phyloP scores from a whole-genome alignment of 1,140 invertebrate species.

The Rhizoglyphus robini region DNA sequence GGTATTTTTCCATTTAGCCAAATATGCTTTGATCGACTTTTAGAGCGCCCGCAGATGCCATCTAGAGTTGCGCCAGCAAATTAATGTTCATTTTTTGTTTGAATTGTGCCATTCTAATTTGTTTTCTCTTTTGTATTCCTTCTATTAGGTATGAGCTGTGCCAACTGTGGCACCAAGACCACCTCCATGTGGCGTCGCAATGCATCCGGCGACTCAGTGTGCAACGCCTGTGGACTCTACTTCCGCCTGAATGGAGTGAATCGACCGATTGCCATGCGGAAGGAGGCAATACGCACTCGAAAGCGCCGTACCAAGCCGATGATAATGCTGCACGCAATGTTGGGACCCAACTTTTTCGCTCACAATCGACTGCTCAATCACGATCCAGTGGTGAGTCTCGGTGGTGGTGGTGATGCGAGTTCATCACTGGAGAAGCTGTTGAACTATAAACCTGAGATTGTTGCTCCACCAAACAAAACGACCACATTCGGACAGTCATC shows the following conservation, averaged over 20 bases:
- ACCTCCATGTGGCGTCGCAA: slow-evolving; percentile 19
- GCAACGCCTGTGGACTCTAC: slow-evolving; percentile 19
- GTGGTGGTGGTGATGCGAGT: background rate
- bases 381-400: background rate
- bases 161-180: slow-evolving; percentile 17
- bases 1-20: too few species aligned
- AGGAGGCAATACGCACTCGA: slow-evolving; percentile 10
- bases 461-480: background rate
- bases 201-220: slow-evolving; percentile 11
- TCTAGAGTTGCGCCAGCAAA: too few species aligned
- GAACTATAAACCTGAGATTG: slow-evolving; percentile 2
- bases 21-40: too few species aligned
- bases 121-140: background rate
- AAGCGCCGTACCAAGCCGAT: slow-evolving; percentile 16
- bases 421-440: slow-evolving; percentile 9
- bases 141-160: slow-evolving; percentile 13
- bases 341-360: slow-evolving; percentile 9
- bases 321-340: slow-evolving; percentile 13
- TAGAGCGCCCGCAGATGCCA: too few species aligned
- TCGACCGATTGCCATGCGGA: slow-evolving; percentile 28
- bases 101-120: too few species aligned
- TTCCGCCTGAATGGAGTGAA: slow-evolving; percentile 28
- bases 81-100: too few species aligned
- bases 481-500: too few species aligned
- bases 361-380: slow-evolving; percentile 1